phyloP scores from a whole-genome alignment of 2,888 invertebrate species.

The Ectemnius cavifrons region DNA sequence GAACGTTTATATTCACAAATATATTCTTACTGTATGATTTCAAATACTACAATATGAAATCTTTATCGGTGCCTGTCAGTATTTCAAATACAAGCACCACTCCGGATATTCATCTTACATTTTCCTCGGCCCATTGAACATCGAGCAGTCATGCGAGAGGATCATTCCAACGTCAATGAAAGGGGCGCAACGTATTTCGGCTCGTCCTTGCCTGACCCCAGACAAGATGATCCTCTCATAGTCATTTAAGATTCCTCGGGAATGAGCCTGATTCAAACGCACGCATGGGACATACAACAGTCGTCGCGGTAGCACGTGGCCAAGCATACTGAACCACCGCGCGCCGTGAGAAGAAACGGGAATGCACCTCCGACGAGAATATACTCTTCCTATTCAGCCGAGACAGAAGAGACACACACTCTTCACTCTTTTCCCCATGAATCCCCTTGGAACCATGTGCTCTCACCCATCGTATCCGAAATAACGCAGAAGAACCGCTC shows the following conservation, averaged over 20 bases:
- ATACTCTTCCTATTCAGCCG: constrained; percentile 1
- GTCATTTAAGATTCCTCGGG: constrained; percentile 47
- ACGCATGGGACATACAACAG: constrained; percentile 45
- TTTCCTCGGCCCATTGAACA: too few species aligned
- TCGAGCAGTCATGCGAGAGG: too few species aligned
- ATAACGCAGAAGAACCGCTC: too few species aligned
- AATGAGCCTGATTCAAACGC: constrained; percentile 53
- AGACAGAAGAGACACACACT: constrained; percentile 3
- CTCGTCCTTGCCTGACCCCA: constrained; percentile 45
- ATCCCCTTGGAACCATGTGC: too few species aligned
- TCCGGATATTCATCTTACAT: too few species aligned
- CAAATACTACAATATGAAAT: too few species aligned
- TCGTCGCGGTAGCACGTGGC: constrained; percentile 48
- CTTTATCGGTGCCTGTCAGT: too few species aligned
- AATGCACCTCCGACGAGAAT: constrained; percentile 49
- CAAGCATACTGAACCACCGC: constrained; percentile 49
- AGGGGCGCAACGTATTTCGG: constrained; percentile 37
- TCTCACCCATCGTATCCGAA: too few species aligned
- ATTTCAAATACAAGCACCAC: too few species aligned
- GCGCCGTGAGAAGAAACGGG: constrained; percentile 52
- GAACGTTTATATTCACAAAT: too few species aligned
- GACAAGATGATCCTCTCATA: constrained; percentile 18
- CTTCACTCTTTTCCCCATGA: constrained; percentile 4
- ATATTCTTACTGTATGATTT: too few species aligned
- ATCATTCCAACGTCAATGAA: constrained; percentile 36